phyloP scores from a whole-genome alignment of 2,888 invertebrate species.

The Apocheima hispidaria region DNA sequence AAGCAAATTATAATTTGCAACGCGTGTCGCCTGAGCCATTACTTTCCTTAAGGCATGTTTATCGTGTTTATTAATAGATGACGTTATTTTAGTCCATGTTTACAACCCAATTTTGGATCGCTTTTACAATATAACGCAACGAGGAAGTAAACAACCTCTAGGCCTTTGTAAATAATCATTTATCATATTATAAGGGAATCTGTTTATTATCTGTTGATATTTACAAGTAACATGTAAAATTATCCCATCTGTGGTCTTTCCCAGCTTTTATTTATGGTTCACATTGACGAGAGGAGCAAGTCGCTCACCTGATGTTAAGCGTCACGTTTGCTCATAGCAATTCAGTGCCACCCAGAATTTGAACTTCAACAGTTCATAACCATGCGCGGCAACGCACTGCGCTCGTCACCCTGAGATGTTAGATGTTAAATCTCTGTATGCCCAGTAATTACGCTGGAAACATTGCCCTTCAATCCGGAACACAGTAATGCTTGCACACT shows the following conservation, averaged over 20 bases:
- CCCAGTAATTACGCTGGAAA: no score
- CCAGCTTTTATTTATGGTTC: no score
- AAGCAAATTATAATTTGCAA: neutral
- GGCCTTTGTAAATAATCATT: conserved; percentile 1
- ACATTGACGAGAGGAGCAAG: no score
- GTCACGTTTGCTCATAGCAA: no score
- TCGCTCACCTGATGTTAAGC: no score
- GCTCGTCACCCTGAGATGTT: no score
- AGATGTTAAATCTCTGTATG: no score
- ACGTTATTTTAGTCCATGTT: conserved; percentile 7
- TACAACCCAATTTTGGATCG: conserved; percentile 11
- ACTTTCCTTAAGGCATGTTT: conserved; percentile 1
- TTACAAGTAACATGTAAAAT: neutral
- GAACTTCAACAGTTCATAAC: no score
- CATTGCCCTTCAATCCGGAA: no score
- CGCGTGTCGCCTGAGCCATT: neutral
- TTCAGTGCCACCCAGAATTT: no score
- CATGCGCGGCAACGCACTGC: no score
- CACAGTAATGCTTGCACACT: no score
- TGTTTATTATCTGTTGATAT: neutral
- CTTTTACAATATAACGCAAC: conserved; percentile 1
- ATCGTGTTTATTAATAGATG: conserved; percentile 7
- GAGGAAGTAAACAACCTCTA: conserved; percentile 12
- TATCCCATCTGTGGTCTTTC: neutral
- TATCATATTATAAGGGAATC: conserved; percentile 1